Evolutionary conservation across 1,140 invertebrate species (phyloP), one percentile per base, ranked within the genome.

Genomic region (Aphelenchoides fujianensis): DNA sequence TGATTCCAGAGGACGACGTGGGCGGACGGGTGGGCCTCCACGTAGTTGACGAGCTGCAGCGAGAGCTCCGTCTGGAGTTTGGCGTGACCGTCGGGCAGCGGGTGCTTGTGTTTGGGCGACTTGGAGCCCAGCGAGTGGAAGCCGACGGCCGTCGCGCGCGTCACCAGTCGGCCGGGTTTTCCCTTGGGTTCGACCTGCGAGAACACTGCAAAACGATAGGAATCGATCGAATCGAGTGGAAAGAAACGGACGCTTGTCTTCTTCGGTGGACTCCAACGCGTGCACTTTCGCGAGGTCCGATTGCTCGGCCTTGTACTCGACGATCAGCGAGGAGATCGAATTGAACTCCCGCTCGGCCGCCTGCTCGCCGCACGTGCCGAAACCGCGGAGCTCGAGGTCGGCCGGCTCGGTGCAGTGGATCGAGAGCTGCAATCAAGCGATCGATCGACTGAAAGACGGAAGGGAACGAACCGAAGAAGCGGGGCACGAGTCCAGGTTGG

Each of bases 191-290:
- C 16, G 30, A 69, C 0, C 16, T 1, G 12, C 12, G 67, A 27
- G n/a, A n/a, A 68, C n/a, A 28, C 67, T 69, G 32, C 30, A 69
- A 69, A 70, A 71, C n/a, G n/a, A n/a, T n/a, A n/a, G n/a, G n/a
- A n/a, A n/a, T n/a, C n/a, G n/a, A n/a, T n/a, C n/a, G n/a, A n/a
- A n/a, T n/a, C n/a, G n/a, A n/a, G n/a, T n/a, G n/a, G n/a, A n/a
- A n/a, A n/a, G n/a, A n/a, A n/a, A n/a, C n/a, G n/a, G n/a, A n/a
- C n/a, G n/a, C n/a, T n/a, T n/a, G n/a, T n/a, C n/a, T n/a, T n/a
- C n/a, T n/a, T n/a, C n/a, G n/a, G n/a, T n/a, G n/a, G n/a, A n/a
- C n/a, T n/a, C n/a, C n/a, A n/a, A n/a, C n/a, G n/a, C n/a, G n/a
- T 68, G 12, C 12, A 74, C 73, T 16, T 74, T 19, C 2, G 41